phyloP scores from a whole-genome alignment of 2,797 vertebrate species.

The Anolis apletophallus region DNA sequence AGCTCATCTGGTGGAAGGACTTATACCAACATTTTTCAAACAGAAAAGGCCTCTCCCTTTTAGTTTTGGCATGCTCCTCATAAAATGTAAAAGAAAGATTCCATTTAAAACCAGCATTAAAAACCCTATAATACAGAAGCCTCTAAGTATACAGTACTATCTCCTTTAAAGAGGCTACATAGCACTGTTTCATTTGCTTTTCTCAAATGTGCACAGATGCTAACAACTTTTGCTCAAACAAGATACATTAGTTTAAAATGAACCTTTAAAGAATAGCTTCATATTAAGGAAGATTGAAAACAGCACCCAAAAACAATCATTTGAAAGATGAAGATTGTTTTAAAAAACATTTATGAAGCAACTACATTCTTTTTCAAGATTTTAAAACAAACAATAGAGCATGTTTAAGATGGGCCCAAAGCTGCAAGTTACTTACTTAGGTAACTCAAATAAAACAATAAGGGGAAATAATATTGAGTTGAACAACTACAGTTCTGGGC shows the following conservation, averaged over 20 bases:
- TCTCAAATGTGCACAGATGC: conserved; percentile 43
- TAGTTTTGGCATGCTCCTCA: conserved; percentile 35
- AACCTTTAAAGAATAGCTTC: conserved; percentile 50
- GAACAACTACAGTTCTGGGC: not conserved
- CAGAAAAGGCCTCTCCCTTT: conserved; percentile 42
- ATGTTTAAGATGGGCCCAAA: conserved; percentile 38
- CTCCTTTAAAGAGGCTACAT: conserved; percentile 41
- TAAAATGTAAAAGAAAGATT: not conserved
- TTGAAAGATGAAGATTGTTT: conserved; percentile 62
- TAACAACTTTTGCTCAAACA: conserved; percentile 40
- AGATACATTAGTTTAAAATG: conserved; percentile 41
- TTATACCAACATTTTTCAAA: conserved; percentile 36
- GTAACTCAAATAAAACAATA: not conserved
- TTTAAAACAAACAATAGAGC: conserved; percentile 54
- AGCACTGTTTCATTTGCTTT: conserved; percentile 43
- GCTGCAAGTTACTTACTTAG: not conserved
- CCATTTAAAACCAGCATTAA: conserved; percentile 7
- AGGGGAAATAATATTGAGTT: not conserved
- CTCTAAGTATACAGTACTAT: conserved; percentile 13
- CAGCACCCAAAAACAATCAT: conserved; percentile 60
- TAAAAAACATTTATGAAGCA: conserved; percentile 51
- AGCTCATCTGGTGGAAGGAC: conserved; percentile 49
- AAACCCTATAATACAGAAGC: conserved; percentile 21
- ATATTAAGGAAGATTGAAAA: conserved; percentile 48
- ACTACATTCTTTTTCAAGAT: conserved; percentile 51